phyloP scores from a whole-genome alignment of 2,888 invertebrate genomes.

The Rhopalosiphum nymphaeae region DNA sequence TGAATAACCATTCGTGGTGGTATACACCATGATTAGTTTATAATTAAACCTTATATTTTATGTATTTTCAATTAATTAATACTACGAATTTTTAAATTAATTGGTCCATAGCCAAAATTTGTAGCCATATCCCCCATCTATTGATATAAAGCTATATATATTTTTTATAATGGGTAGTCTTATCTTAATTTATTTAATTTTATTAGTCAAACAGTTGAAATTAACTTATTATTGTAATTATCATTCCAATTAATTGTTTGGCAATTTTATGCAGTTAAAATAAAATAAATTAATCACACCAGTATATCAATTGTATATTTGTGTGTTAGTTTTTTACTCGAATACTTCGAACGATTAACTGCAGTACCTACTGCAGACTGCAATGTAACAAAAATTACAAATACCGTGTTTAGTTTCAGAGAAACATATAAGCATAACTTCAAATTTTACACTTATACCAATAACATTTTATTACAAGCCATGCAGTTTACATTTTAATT shows the following conservation, averaged over 20 bases:
- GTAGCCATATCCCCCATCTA: neutral
- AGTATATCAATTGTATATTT: neutral
- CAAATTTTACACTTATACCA: neutral
- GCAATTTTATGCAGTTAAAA: neutral
- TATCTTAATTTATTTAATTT: neutral
- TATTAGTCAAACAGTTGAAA: conserved; percentile 22
- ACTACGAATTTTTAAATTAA: neutral
- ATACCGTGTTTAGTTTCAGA: neutral
- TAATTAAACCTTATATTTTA: neutral
- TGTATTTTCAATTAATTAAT: neutral
- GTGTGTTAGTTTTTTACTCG: neutral
- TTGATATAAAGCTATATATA: too few relatives aligned
- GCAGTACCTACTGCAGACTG: neutral
- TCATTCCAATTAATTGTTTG: neutral
- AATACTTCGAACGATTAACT: neutral
- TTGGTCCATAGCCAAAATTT: conserved; percentile 13
- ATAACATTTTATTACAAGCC: neutral
- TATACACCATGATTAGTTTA: neutral
- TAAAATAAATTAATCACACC: neutral
- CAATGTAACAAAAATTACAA: neutral
- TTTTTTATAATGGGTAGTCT: too few relatives aligned
- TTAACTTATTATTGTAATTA: neutral
- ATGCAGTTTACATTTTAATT: neutral
- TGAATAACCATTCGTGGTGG: too few relatives aligned
- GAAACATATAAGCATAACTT: neutral